A percentile compares a stretch with the other conserved stretches of the same genome.
Evolutionary conservation across 2,113 vertebrate genomes (phyloP).

Genomic region (Reinhardtius hippoglossoides): DNA sequence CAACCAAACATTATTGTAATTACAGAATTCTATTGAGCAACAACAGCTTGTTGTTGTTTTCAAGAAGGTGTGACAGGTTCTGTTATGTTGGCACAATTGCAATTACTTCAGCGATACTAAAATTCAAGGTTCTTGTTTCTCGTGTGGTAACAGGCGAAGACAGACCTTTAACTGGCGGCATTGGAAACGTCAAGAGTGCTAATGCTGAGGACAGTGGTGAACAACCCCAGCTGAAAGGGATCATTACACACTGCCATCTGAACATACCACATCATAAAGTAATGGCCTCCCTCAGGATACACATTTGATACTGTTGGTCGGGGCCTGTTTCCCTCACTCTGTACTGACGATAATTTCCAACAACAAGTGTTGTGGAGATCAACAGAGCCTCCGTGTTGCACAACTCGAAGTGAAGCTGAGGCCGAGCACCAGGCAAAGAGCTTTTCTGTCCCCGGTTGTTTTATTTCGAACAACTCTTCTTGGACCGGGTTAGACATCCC

Average conservation of each 20-base stretch:
- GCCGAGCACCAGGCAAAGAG: background rate
- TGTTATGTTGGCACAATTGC: too few relatives aligned
- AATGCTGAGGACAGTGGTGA: constrained; percentile 40
- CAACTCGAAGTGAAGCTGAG: too few relatives aligned
- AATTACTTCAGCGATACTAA: background rate
- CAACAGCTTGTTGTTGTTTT: too few relatives aligned
- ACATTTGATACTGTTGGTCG: constrained; percentile 71
- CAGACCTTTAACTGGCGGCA: constrained; percentile 15
- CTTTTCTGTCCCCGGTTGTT: constrained; percentile 17
- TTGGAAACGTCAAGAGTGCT: constrained; percentile 41
- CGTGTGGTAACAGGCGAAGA: constrained; percentile 26
- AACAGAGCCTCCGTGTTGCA: too few relatives aligned
- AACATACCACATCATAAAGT: constrained; percentile 67
- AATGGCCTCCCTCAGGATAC: constrained; percentile 61
- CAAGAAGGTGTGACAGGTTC: too few relatives aligned
- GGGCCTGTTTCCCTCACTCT: constrained; percentile 49
- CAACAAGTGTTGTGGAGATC: too few relatives aligned
- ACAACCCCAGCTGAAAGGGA: constrained; percentile 28
- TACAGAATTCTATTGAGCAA: too few relatives aligned
- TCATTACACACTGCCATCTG: constrained; percentile 60
- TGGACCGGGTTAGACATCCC: constrained; percentile 8
- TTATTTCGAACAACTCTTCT: constrained; percentile 24
- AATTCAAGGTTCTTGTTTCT: background rate
- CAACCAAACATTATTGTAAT: too few relatives aligned
- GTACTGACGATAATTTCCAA: background rate